These are phyloP conservation scores for Capitulum mitella DNA, from an alignment of 2,888 invertebrate genomes.

Conservation along the genomic window DNA sequence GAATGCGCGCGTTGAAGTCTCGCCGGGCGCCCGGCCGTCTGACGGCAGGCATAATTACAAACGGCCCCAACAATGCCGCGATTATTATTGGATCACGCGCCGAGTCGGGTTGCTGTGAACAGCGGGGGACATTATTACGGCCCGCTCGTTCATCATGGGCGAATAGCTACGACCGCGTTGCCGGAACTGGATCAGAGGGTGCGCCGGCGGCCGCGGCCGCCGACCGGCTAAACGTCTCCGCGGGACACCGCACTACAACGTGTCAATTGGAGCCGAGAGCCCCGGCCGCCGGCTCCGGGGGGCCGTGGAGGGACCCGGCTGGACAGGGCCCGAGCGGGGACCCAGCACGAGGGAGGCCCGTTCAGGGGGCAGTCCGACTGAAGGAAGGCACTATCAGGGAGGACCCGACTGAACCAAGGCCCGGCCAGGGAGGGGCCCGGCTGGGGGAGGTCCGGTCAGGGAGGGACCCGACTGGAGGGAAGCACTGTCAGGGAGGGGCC, in stretches of 20 bases:
- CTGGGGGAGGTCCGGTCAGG: too few relatives aligned
- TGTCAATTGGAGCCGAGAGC: neutral
- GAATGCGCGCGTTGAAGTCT: neutral
- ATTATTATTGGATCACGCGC: neutral
- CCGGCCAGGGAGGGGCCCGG: too few relatives aligned
- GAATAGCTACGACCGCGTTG: neutral
- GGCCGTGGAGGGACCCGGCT: neutral
- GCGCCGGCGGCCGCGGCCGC: neutral
- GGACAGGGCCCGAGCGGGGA: too few relatives aligned
- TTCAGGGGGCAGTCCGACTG: too few relatives aligned
- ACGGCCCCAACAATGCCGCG: neutral
- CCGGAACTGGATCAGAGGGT: neutral
- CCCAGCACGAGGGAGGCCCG: too few relatives aligned
- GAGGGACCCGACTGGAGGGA: too few relatives aligned
- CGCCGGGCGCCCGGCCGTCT: neutral
- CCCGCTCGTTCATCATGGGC: neutral
- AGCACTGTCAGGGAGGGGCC: too few relatives aligned
- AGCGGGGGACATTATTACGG: conserved; percentile 8
- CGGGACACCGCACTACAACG: neutral
- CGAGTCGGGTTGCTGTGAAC: neutral
- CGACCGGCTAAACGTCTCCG: neutral
- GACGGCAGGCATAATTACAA: neutral
- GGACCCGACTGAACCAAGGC: too few relatives aligned
- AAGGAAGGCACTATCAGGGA: too few relatives aligned
- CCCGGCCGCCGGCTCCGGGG: neutral